Conservation (phyloP, 2,113 vertebrate species). For the Potamarius usumacintae region DNA sequence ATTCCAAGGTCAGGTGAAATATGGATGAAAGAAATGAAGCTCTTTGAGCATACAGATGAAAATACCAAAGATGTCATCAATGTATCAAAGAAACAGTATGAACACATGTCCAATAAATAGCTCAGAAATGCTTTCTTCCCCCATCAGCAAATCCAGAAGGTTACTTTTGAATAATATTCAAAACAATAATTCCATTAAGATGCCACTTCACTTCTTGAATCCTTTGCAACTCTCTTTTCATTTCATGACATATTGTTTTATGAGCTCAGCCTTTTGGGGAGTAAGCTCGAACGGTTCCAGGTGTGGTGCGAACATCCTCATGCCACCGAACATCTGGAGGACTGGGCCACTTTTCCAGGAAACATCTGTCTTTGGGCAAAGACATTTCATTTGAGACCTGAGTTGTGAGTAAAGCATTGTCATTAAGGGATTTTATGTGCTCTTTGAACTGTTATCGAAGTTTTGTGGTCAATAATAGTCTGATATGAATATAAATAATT, state of each 20-base stretch:
- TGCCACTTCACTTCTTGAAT: not conserved
- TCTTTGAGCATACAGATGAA: not conserved
- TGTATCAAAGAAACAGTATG: not conserved
- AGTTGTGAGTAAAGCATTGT: not conserved
- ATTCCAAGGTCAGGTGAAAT: not conserved
- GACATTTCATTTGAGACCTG: slow-evolving; percentile 5
- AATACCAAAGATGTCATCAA: not conserved
- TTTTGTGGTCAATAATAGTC: not conserved
- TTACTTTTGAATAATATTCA: not conserved
- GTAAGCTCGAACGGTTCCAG: slow-evolving; percentile 36
- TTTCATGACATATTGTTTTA: slow-evolving; percentile 33
- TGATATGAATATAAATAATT: not conserved
- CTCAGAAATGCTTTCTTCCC: not conserved
- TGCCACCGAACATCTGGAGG: slow-evolving; percentile 46
- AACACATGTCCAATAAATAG: too few species aligned
- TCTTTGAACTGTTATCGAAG: not conserved
- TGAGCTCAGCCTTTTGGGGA: slow-evolving; percentile 15
- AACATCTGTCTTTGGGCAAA: slow-evolving; percentile 31
- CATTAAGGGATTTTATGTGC: not conserved
- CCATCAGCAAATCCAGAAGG: not conserved
- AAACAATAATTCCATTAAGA: not conserved
- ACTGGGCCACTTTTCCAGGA: slow-evolving; percentile 2
- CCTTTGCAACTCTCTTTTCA: slow-evolving; percentile 1
- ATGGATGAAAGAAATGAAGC: not conserved
- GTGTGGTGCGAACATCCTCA: slow-evolving; percentile 39